Percentiles rank a stretch among this genome's conserved stretches.
Conservation (phyloP, 2,888 invertebrate species). For the Lochmaea crataegi region DNA sequence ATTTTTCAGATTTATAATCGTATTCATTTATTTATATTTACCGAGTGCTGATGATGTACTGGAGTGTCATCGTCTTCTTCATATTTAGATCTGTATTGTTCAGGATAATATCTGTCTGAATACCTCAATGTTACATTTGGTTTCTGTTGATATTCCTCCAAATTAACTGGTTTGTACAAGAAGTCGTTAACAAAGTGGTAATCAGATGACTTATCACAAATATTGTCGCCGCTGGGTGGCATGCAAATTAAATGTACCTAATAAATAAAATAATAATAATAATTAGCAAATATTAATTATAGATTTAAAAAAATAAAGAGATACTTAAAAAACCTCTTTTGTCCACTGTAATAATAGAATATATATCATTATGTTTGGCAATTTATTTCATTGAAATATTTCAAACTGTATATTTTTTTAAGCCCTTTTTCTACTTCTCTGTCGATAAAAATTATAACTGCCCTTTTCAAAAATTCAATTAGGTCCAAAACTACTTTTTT, state of each 20-base stretch:
- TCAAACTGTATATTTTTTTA: too few species aligned
- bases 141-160: slow-evolving; percentile 82
- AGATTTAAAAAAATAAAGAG: too few species aligned
- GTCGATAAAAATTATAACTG: too few species aligned
- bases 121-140: slow-evolving; percentile 83
- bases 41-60: slow-evolving; percentile 60
- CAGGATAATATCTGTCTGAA: slow-evolving; percentile 86
- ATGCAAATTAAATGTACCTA: slow-evolving; percentile 94
- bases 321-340: not conserved
- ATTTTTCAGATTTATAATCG: too few species aligned
- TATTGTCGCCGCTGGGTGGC: slow-evolving; percentile 90
- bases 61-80: slow-evolving; percentile 67
- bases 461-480: too few species aligned
- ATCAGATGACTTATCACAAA: slow-evolving; percentile 88
- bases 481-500: too few species aligned
- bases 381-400: too few species aligned
- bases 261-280: too few species aligned
- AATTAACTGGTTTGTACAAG: slow-evolving; percentile 87
- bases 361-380: too few species aligned
- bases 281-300: too few species aligned
- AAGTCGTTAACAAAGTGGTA: slow-evolving; percentile 95
- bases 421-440: too few species aligned
- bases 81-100: slow-evolving; percentile 77
- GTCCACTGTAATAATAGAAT: too few species aligned
- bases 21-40: slow-evolving; percentile 43